Conservation (phyloP, 2,113 vertebrate genomes). For the Vulpes vulpes region DNA sequence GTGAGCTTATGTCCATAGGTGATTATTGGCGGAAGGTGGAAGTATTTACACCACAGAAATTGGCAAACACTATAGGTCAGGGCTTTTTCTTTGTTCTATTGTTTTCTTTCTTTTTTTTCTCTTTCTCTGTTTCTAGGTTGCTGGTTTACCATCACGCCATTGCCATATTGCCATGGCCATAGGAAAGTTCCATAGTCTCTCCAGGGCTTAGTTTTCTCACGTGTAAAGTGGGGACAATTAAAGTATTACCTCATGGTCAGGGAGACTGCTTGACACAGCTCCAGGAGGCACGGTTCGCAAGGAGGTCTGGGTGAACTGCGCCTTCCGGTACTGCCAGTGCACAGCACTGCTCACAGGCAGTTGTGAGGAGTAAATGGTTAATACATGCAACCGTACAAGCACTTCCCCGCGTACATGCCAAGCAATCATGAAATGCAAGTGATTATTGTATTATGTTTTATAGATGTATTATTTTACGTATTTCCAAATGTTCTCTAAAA, state of each 20-base stretch:
- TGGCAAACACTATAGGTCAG: neutral
- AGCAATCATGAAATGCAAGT: neutral
- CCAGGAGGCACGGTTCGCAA: neutral
- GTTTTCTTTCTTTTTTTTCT: rapidly evolving
- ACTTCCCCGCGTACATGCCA: neutral
- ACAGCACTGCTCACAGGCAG: neutral
- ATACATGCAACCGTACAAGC: neutral
- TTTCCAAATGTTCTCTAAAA: slow-evolving; percentile 2
- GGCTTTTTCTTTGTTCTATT: neutral
- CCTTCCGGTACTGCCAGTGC: neutral
- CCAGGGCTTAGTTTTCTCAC: neutral
- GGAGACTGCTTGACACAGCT: neutral
- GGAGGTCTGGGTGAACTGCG: neutral
- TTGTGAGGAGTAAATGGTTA: neutral
- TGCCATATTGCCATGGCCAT: neutral
- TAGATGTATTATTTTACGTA: neutral
- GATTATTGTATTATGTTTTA: neutral
- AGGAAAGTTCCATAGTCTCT: neutral
- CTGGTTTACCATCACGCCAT: neutral
- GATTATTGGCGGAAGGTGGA: neutral
- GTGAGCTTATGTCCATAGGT: neutral
- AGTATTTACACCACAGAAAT: neutral
- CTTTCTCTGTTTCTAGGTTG: neutral
- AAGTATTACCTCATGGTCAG: neutral
- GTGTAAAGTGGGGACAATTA: neutral